phyloP scores from a whole-genome alignment of 2,113 vertebrate species.

The Regulus satrapa region DNA sequence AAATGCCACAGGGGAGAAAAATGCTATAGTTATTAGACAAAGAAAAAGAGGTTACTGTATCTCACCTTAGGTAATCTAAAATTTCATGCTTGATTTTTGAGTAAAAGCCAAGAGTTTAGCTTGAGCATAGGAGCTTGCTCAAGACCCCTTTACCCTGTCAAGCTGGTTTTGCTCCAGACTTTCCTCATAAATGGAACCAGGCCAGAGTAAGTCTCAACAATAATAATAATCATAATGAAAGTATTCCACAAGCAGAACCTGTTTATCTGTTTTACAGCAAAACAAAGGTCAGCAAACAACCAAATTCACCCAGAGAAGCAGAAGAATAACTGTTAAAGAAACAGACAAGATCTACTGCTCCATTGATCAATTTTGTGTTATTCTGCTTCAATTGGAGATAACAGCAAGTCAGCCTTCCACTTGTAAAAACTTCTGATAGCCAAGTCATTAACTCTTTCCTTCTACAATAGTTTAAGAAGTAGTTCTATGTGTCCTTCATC shows the following conservation, averaged over 20 bases:
- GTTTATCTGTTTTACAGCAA: neutral
- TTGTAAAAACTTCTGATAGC: neutral
- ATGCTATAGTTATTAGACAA: neutral
- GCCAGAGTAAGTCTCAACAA: neutral
- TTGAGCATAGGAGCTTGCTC: slow-evolving; percentile 7
- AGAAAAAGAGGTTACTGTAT: neutral
- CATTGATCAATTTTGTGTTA: neutral
- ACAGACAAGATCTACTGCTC: neutral
- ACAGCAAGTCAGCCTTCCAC: neutral
- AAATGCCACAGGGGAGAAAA: neutral
- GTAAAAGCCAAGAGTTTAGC: neutral
- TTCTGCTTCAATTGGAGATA: neutral
- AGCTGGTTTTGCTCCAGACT: slow-evolving; percentile 27
- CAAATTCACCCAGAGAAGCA: neutral
- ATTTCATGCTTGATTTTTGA: slow-evolving; percentile 4
- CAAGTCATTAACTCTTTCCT: neutral
- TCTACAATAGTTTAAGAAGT: neutral
- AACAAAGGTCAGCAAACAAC: neutral
- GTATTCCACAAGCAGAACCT: neutral
- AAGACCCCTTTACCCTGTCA: neutral
- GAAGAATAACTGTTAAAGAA: neutral
- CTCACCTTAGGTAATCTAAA: neutral
- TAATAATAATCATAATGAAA: neutral
- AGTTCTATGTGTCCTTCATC: neutral
- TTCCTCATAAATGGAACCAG: slow-evolving; percentile 21